Evolutionary conservation across 2,888 invertebrate species (phyloP).

Genomic region (Mellilla xanthometata): DNA sequence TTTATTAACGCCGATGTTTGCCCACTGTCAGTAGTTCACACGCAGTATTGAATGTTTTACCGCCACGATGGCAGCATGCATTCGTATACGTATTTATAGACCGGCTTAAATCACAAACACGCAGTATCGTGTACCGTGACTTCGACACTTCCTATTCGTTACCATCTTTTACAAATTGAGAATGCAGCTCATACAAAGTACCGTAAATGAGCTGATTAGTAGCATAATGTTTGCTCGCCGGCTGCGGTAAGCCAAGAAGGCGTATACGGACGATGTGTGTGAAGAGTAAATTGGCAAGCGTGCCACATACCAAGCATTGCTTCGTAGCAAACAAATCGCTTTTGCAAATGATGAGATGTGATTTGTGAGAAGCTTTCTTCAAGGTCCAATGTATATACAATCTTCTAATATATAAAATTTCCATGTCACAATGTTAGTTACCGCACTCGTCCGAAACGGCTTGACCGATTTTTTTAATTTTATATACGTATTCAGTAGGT

Average conservation of each 20-base stretch:
- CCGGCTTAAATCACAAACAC: conserved; percentile 26
- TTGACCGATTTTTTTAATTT: too few relatives aligned
- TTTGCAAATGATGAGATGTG: neutral
- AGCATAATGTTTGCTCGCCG: conserved; percentile 16
- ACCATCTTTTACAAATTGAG: conserved; percentile 30
- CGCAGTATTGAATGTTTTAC: conserved; percentile 22
- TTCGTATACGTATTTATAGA: conserved; percentile 27
- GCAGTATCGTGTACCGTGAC: conserved; percentile 30
- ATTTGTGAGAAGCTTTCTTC: neutral
- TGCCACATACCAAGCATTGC: conserved; percentile 7
- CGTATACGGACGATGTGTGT: conserved; percentile 1
- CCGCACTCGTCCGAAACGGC: too few relatives aligned
- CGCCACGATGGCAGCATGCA: conserved; percentile 13
- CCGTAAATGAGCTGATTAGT: conserved; percentile 21
- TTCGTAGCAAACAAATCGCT: conserved; percentile 1
- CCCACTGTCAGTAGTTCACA: too few relatives aligned
- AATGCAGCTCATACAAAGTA: conserved; percentile 21
- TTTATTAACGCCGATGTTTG: too few relatives aligned
- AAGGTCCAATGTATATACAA: too few relatives aligned
- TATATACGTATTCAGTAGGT: too few relatives aligned
- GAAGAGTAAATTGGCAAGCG: conserved; percentile 15
- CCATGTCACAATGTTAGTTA: too few relatives aligned
- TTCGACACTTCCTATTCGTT: conserved; percentile 29
- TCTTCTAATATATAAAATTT: too few relatives aligned
- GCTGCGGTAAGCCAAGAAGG: conserved; percentile 14